These are phyloP conservation scores for Agrotis puta DNA, from an alignment of 2,888 invertebrate species.

Conservation along the genomic window DNA sequence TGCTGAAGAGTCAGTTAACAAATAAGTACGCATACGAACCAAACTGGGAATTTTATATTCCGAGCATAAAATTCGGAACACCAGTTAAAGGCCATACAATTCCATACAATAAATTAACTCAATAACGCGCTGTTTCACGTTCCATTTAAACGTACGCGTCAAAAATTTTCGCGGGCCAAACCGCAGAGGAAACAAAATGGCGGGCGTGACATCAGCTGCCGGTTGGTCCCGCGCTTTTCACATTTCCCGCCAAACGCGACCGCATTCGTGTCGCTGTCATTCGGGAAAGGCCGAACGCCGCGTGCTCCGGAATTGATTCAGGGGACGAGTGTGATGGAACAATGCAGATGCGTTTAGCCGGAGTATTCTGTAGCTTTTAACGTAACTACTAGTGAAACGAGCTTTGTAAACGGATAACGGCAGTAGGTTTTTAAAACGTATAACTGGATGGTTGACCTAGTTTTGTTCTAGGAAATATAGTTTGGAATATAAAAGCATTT, in stretches of 20 bases:
- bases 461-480: slow-evolving; percentile 51
- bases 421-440: slow-evolving; percentile 58
- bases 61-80: slow-evolving; percentile 7
- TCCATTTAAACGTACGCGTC: slow-evolving; percentile 53
- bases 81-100: slow-evolving; percentile 21
- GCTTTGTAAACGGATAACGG: slow-evolving; percentile 55
- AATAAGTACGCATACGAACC: background rate
- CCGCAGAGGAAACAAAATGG: slow-evolving; percentile 73
- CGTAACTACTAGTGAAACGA: slow-evolving; percentile 63
- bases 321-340: slow-evolving; percentile 80
- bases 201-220: slow-evolving; percentile 68
- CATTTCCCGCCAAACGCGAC: slow-evolving; percentile 76
- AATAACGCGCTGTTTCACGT: slow-evolving; percentile 45
- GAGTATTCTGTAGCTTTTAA: slow-evolving; percentile 68
- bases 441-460: slow-evolving; percentile 53
- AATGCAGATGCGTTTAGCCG: slow-evolving; percentile 80
- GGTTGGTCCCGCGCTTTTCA: slow-evolving; percentile 69
- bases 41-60: slow-evolving; percentile 14
- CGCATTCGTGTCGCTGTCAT: slow-evolving; percentile 74
- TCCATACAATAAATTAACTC: slow-evolving; percentile 44
- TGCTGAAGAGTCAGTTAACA: background rate
- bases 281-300: slow-evolving; percentile 54
- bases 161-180: slow-evolving; percentile 68
- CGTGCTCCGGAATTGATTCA: slow-evolving; percentile 78
- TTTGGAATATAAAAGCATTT: slow-evolving; percentile 55